These are phyloP conservation scores for Orius laevigatus DNA, from an alignment of 1,140 invertebrate species.

Conservation along the genomic window DNA sequence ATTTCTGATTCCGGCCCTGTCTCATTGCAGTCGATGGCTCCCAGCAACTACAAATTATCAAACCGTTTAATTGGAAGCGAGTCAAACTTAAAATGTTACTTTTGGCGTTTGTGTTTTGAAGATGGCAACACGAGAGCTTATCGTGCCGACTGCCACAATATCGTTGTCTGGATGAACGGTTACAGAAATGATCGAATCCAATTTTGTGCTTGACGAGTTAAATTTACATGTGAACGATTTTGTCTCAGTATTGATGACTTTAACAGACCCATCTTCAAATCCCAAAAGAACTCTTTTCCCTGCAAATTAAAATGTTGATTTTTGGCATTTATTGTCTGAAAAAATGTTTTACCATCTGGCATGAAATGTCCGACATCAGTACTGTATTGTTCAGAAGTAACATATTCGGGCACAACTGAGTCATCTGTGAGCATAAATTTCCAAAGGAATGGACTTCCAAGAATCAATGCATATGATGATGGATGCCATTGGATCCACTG, in stretches of 20 bases:
- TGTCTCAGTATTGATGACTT: constrained; percentile 2
- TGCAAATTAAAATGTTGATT: not conserved
- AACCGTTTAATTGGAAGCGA: too few species aligned
- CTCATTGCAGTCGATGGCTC: too few species aligned
- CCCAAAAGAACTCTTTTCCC: constrained; percentile 3
- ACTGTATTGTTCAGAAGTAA: not conserved
- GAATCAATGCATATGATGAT: not conserved
- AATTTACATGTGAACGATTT: constrained; percentile 2
- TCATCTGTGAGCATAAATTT: too few species aligned
- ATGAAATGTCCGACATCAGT: constrained; percentile 3
- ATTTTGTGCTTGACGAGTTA: not conserved
- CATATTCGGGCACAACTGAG: not conserved
- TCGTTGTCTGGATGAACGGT: constrained; percentile 5
- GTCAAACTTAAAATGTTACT: not conserved
- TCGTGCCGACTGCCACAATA: not conserved
- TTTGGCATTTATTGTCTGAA: not conserved
- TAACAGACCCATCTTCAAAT: constrained; percentile 2
- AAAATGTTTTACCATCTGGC: not conserved
- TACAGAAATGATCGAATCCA: not conserved
- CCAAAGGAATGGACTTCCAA: not conserved
- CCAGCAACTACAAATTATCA: too few species aligned
- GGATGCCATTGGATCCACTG: constrained; percentile 9
- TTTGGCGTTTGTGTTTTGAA: constrained; percentile 6
- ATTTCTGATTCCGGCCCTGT: too few species aligned
- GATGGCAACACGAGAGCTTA: not conserved